Evolutionary conservation across 2,797 vertebrate genomes (phyloP).

Genomic region (Iguana delicatissima): DNA sequence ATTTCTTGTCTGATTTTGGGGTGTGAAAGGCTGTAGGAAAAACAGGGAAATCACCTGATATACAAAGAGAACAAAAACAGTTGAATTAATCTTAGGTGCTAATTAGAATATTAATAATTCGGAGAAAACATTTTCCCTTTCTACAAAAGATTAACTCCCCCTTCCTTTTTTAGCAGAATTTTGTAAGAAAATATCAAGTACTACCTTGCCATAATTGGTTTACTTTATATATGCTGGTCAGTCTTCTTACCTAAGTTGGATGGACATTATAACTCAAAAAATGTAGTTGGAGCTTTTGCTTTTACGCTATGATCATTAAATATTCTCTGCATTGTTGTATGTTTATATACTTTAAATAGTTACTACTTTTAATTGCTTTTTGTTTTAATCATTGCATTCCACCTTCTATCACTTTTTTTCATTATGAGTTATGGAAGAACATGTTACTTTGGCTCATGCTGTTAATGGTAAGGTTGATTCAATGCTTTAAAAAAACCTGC

Average conservation of each 20-base stretch:
- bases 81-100: constrained; percentile 43
- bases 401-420: not conserved
- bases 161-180: too few species aligned
- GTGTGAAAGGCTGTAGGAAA: not conserved
- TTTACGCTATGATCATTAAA: not conserved
- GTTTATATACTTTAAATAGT: not conserved
- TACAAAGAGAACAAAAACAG: constrained; percentile 32
- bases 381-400: not conserved
- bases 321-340: not conserved
- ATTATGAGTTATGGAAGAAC: not conserved
- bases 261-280: not conserved
- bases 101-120: constrained; percentile 44
- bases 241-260: not conserved
- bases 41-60: constrained; percentile 6
- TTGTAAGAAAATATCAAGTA: not conserved
- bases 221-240: not conserved
- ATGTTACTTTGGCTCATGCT: not conserved
- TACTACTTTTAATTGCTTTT: not conserved
- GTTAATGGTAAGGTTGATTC: not conserved
- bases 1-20: constrained; percentile 12
- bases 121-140: not conserved
- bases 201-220: not conserved
- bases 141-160: not conserved
- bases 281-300: not conserved
- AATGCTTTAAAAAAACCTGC: too few species aligned